Evolutionary conservation across 2,797 vertebrate species (phyloP).

Genomic region (Garrulus glandarius): DNA sequence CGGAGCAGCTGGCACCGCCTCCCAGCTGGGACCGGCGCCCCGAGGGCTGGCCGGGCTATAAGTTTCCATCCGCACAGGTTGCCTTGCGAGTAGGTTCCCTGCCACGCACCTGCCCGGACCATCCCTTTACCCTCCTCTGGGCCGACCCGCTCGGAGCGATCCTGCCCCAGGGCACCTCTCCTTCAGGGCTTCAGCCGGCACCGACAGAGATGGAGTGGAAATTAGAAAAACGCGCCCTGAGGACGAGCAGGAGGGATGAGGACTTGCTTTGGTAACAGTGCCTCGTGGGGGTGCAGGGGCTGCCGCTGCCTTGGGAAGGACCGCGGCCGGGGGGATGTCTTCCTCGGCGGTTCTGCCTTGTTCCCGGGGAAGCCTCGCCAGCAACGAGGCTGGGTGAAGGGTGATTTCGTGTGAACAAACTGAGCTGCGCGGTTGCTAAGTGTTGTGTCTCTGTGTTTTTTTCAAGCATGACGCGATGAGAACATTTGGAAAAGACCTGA

Average conservation of each 20-base stretch:
- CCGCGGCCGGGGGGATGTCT: accelerated
- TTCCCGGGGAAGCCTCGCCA: neutral
- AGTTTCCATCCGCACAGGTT: neutral
- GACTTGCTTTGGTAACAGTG: conserved; percentile 45
- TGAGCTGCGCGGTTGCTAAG: neutral
- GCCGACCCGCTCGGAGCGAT: no score
- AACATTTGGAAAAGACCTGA: conserved; percentile 31
- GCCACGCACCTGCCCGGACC: neutral
- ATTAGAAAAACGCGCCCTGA: neutral
- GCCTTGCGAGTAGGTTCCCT: accelerated
- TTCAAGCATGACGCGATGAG: conserved; percentile 47
- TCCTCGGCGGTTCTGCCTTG: neutral
- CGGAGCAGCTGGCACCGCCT: neutral
- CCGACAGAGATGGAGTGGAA: conserved; percentile 31
- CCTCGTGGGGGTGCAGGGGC: accelerated
- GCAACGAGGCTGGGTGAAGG: neutral
- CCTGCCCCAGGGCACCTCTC: no score
- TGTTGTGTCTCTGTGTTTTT: neutral
- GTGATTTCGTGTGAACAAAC: neutral
- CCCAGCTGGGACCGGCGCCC: neutral
- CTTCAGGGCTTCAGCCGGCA: neutral
- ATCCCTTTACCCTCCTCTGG: no score
- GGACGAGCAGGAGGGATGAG: conserved; percentile 22
- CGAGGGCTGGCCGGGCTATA: neutral
- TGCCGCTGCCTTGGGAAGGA: neutral